Conservation (phyloP, 2,797 vertebrate species). For the Myiotriccus ornatus region DNA sequence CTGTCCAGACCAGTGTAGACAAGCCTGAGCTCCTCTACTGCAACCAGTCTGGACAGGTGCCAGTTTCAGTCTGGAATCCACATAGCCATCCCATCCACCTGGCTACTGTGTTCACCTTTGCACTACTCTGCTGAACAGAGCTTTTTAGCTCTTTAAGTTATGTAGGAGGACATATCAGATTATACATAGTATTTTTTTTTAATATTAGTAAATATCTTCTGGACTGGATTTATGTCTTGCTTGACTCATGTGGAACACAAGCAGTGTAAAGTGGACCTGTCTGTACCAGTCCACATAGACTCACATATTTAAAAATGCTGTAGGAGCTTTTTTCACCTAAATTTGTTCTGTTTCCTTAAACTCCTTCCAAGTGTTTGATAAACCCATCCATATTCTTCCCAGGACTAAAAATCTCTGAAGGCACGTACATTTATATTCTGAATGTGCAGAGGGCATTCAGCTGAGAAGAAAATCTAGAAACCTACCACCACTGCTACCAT, state of each 20-base stretch:
- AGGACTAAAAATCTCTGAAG: neutral
- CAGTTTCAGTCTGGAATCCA: neutral
- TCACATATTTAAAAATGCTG: neutral
- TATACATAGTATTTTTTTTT: neutral
- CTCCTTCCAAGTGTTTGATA: neutral
- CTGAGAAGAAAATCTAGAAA: neutral
- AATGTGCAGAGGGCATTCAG: neutral
- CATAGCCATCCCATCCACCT: neutral
- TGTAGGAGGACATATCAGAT: neutral
- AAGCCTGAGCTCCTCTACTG: neutral
- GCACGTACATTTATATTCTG: neutral
- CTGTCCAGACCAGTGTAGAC: neutral
- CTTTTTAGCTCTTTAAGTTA: neutral
- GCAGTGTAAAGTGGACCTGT: neutral
- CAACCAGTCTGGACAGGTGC: neutral
- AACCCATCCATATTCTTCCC: neutral
- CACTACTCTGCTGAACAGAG: neutral
- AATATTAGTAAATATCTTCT: neutral
- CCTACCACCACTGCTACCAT: neutral
- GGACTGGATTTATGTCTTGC: neutral
- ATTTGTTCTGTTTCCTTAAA: neutral
- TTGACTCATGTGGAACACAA: neutral
- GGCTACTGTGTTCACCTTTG: neutral
- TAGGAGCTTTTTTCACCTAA: neutral
- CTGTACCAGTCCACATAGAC: neutral